phyloP scores from a whole-genome alignment of 2,888 invertebrate genomes.

The Dynastes tityus region DNA sequence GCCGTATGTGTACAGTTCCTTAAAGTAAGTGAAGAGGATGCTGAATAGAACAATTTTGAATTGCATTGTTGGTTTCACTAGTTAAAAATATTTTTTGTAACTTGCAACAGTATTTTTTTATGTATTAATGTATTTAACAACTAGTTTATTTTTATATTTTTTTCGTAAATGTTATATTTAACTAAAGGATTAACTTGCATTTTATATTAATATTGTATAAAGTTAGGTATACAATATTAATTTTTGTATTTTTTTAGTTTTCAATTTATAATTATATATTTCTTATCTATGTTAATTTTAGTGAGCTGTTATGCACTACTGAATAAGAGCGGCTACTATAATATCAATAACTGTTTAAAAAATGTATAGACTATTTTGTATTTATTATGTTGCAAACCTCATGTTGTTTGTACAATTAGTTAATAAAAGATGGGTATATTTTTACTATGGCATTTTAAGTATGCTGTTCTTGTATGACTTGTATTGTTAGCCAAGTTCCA shows the following conservation, averaged over 20 bases:
- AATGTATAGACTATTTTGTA: slow-evolving; percentile 35
- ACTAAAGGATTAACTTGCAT: background rate
- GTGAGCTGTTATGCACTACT: background rate
- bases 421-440: slow-evolving; percentile 28
- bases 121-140: slow-evolving; percentile 16
- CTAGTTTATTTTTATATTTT: slow-evolving; percentile 24
- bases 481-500: no score
- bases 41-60: slow-evolving; percentile 3
- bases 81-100: background rate
- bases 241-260: slow-evolving; percentile 14
- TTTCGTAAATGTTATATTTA: slow-evolving; percentile 13
- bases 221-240: background rate
- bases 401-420: slow-evolving; percentile 34
- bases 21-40: background rate
- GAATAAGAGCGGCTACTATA: slow-evolving; percentile 11
- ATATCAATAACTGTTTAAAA: slow-evolving; percentile 13
- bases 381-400: slow-evolving; percentile 36
- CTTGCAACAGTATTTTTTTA: slow-evolving; percentile 21
- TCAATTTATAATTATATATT: background rate
- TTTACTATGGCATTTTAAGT: background rate
- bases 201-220: slow-evolving; percentile 7
- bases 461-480: no score
- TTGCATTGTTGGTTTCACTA: background rate
- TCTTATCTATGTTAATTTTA: background rate
- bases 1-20: slow-evolving; percentile 24